Conservation (phyloP, 2,888 invertebrate species). For the Peribatodes rhomboidaria region DNA sequence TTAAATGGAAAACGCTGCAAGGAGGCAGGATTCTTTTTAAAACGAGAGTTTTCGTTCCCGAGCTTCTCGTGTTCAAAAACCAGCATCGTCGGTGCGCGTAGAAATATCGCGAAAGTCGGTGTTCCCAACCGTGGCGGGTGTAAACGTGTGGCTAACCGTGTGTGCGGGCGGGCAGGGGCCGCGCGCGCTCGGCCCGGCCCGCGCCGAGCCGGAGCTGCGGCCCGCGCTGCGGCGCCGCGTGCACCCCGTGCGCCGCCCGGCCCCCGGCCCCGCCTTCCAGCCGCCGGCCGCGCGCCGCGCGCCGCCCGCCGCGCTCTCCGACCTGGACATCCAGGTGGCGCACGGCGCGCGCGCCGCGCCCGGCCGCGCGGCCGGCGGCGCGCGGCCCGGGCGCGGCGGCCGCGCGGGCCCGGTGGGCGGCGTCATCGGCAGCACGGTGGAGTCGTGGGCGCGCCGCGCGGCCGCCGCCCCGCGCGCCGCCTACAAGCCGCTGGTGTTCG, state of each 20-base stretch:
- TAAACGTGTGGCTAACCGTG: slow-evolving; percentile 42
- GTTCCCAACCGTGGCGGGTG: neutral
- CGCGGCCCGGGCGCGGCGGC: slow-evolving; percentile 41
- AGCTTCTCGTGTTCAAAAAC: neutral
- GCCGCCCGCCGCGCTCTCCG: slow-evolving; percentile 50
- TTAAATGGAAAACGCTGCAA: no score
- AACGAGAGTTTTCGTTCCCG: neutral
- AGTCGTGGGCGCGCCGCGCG: slow-evolving; percentile 85
- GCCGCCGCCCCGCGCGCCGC: slow-evolving; percentile 65
- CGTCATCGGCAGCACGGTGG: slow-evolving; percentile 88
- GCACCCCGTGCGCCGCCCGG: slow-evolving; percentile 45
- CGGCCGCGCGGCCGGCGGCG: slow-evolving; percentile 89
- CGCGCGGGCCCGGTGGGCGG: slow-evolving; percentile 61
- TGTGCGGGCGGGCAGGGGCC: slow-evolving; percentile 48
- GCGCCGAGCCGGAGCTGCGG: slow-evolving; percentile 39
- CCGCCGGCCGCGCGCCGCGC: slow-evolving; percentile 37
- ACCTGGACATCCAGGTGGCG: slow-evolving; percentile 64
- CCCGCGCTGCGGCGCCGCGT: slow-evolving; percentile 49
- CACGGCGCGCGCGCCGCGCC: slow-evolving; percentile 40
- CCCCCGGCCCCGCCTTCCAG: slow-evolving; percentile 42
- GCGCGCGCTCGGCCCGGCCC: slow-evolving; percentile 32
- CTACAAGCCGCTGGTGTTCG: slow-evolving; percentile 91
- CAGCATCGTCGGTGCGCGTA: neutral
- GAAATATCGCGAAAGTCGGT: neutral
- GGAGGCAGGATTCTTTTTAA: neutral